A percentile compares a stretch with the other conserved stretches of the same genome.
phyloP scores from a whole-genome alignment of 2,888 invertebrate genomes.

The Macroteleia sp. region DNA sequence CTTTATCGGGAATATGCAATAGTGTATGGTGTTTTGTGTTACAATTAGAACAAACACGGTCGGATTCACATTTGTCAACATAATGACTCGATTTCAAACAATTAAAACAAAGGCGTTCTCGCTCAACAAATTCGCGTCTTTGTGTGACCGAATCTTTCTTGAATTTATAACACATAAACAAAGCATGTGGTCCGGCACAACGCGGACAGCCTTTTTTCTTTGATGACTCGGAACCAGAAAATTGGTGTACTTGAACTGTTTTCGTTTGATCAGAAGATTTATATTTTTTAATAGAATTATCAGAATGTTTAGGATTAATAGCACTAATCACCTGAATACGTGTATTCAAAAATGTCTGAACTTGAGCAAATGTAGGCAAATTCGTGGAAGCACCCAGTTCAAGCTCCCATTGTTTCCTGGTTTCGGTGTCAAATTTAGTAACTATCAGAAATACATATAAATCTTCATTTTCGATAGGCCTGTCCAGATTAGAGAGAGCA shows the following conservation, averaged over 20 bases:
- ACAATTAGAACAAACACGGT: background rate
- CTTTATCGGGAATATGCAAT: background rate
- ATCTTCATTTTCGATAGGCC: background rate
- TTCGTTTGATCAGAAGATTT: no score
- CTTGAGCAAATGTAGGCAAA: background rate
- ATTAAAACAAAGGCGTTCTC: background rate
- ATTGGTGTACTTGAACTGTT: no score
- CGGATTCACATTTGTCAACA: background rate
- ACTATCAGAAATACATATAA: background rate
- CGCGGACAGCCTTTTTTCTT: background rate
- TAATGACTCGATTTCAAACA: slow-evolving; percentile 10
- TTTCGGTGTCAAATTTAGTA: background rate
- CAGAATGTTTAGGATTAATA: no score
- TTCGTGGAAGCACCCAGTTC: background rate
- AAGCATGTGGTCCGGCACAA: background rate
- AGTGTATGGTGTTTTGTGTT: slow-evolving; percentile 3
- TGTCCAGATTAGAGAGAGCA: background rate
- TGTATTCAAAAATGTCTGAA: background rate
- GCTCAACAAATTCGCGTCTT: background rate
- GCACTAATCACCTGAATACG: background rate
- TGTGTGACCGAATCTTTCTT: background rate
- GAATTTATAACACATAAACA: background rate
- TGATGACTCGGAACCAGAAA: no score
- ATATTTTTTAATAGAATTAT: no score
- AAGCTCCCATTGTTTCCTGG: background rate